Conservation (phyloP, 2,797 vertebrate genomes). For the Sebastes hopkinsi region DNA sequence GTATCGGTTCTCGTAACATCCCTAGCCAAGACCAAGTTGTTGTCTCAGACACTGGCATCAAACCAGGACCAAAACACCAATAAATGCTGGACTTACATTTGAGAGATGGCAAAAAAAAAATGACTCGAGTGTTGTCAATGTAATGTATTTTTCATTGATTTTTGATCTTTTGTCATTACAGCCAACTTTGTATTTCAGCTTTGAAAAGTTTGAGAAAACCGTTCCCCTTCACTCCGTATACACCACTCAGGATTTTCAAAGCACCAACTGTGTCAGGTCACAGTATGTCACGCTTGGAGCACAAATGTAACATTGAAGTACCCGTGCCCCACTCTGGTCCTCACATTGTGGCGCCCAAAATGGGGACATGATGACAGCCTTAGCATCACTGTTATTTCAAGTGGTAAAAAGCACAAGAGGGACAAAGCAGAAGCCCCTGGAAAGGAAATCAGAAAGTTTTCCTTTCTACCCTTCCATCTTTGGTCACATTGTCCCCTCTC, state of each 20-base stretch:
- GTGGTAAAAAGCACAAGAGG: not conserved
- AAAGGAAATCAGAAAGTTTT: not conserved
- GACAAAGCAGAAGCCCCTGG: not conserved
- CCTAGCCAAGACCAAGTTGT: too few relatives aligned
- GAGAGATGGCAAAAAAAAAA: not conserved
- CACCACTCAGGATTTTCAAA: not conserved
- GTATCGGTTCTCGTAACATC: too few relatives aligned
- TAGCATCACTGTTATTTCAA: slow-evolving; percentile 27
- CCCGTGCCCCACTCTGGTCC: not conserved
- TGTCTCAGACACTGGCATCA: too few relatives aligned
- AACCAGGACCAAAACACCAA: not conserved
- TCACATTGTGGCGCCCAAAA: slow-evolving; percentile 7
- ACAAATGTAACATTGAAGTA: slow-evolving; percentile 4
- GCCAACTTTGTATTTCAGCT: not conserved
- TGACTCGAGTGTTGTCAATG: not conserved
- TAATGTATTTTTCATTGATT: not conserved
- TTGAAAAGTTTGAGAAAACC: not conserved
- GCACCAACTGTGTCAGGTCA: not conserved
- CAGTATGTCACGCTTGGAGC: not conserved
- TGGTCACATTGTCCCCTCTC: not conserved
- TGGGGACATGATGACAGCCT: slow-evolving; percentile 28
- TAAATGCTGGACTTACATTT: not conserved
- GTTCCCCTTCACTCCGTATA: not conserved
- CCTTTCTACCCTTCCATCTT: not conserved
- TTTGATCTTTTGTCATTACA: not conserved